Percentiles rank a stretch among this genome's conserved stretches.
These are phyloP conservation scores for Calliphora vomitoria DNA, from an alignment of 2,888 invertebrate genomes.

Conservation along the genomic window DNA sequence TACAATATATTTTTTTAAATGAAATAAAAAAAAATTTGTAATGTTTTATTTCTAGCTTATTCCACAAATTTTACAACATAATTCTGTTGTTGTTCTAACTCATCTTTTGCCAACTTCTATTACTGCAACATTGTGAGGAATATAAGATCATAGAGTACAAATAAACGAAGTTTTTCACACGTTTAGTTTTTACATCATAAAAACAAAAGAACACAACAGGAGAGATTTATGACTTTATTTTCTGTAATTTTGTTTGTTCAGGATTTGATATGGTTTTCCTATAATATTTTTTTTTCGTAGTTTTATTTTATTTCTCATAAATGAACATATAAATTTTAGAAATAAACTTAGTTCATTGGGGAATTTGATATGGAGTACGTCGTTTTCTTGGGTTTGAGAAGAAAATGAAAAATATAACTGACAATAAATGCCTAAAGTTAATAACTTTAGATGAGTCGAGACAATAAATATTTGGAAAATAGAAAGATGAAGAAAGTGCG, in stretches of 20 bases:
- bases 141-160: neutral
- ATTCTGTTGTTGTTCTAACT: slow-evolving; percentile 2
- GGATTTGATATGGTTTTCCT: slow-evolving; percentile 39
- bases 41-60: neutral
- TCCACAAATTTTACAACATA: too few species aligned
- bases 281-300: slow-evolving; percentile 31
- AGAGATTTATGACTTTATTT: slow-evolving; percentile 68
- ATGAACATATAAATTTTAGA: slow-evolving; percentile 46
- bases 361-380: slow-evolving; percentile 46
- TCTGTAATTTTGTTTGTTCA: slow-evolving; percentile 41
- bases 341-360: slow-evolving; percentile 38
- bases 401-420: slow-evolving; percentile 30
- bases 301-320: slow-evolving; percentile 27
- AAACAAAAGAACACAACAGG: neutral
- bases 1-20: too few species aligned
- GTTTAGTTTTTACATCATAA: slow-evolving; percentile 27
- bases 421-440: slow-evolving; percentile 65
- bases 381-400: neutral
- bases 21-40: neutral
- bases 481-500: neutral
- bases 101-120: neutral
- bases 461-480: slow-evolving; percentile 31
- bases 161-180: slow-evolving; percentile 53
- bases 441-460: slow-evolving; percentile 47
- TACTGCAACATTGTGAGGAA: neutral